phyloP scores from a whole-genome alignment of 1,140 invertebrate genomes.

The Anoplophora glabripennis region DNA sequence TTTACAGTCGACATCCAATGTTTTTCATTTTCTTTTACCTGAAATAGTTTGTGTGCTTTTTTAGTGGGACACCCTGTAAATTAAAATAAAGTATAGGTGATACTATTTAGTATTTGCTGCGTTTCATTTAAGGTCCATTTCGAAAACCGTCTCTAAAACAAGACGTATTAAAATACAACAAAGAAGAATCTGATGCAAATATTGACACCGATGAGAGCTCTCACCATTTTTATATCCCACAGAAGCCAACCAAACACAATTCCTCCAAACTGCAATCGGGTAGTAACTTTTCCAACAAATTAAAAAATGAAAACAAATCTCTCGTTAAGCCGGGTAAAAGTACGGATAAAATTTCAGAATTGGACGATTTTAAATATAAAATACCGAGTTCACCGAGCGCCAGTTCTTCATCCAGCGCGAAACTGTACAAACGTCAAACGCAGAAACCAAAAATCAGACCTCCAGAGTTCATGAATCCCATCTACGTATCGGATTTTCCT shows the following conservation, averaged over 20 bases:
- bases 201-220: conserved; percentile 54
- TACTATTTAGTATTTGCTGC: too few species aligned
- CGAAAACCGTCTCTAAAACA: conserved; percentile 30
- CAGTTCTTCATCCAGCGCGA: conserved; percentile 46
- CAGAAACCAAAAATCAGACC: conserved; percentile 38
- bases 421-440: conserved; percentile 40
- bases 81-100: too few species aligned
- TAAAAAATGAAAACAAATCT: conserved; percentile 48
- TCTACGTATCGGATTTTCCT: conserved; percentile 57
- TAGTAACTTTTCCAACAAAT: too few species aligned
- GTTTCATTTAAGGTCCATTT: conserved; percentile 24
- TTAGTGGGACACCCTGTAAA: too few species aligned
- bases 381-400: conserved; percentile 48
- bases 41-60: too few species aligned
- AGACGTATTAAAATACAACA: conserved; percentile 15
- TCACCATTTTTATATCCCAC: conserved; percentile 68
- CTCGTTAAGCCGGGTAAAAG: conserved; percentile 52
- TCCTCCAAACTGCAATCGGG: conserved; percentile 33
- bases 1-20: too few species aligned
- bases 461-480: conserved; percentile 45
- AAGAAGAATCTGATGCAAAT: conserved; percentile 44
- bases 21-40: too few species aligned
- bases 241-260: conserved; percentile 55
- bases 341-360: conserved; percentile 44
- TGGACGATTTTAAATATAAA: conserved; percentile 46